These are phyloP conservation scores for Luperina nickerlii DNA, from an alignment of 2,888 invertebrate species.

Conservation along the genomic window DNA sequence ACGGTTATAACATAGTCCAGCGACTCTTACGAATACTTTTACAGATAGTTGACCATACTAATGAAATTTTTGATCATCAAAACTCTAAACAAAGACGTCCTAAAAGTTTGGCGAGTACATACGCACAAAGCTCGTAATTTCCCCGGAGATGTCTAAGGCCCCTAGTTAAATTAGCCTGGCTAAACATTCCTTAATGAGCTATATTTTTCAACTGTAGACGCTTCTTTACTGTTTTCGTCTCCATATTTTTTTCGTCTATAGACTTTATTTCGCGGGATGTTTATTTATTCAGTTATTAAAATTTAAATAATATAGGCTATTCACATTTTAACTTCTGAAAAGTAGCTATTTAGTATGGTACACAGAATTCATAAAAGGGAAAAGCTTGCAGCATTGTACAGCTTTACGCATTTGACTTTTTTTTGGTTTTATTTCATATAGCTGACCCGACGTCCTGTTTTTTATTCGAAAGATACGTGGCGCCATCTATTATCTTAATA, in stretches of 20 bases:
- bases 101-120: conserved; percentile 80
- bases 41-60: conserved; percentile 63
- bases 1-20: conserved; percentile 16
- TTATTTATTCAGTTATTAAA: conserved; percentile 62
- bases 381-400: conserved; percentile 37
- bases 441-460: no score
- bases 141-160: conserved; percentile 81
- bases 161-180: conserved; percentile 86
- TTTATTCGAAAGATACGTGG: no score
- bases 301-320: conserved; percentile 58
- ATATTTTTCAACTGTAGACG: conserved; percentile 83
- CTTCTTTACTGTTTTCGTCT: conserved; percentile 76
- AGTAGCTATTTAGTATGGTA: conserved; percentile 34
- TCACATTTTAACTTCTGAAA: conserved; percentile 56
- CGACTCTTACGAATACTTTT: conserved; percentile 43
- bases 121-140: conserved; percentile 85
- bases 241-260: conserved; percentile 74
- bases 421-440: conserved; percentile 23
- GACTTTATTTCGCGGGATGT: conserved; percentile 63
- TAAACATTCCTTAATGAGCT: conserved; percentile 86
- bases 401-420: conserved; percentile 5
- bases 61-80: conserved; percentile 73
- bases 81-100: conserved; percentile 74
- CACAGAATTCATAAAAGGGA: conserved; percentile 45
- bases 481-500: no score